phyloP scores from a whole-genome alignment of 2,113 vertebrate genomes.

The Nycticorax nycticorax region DNA sequence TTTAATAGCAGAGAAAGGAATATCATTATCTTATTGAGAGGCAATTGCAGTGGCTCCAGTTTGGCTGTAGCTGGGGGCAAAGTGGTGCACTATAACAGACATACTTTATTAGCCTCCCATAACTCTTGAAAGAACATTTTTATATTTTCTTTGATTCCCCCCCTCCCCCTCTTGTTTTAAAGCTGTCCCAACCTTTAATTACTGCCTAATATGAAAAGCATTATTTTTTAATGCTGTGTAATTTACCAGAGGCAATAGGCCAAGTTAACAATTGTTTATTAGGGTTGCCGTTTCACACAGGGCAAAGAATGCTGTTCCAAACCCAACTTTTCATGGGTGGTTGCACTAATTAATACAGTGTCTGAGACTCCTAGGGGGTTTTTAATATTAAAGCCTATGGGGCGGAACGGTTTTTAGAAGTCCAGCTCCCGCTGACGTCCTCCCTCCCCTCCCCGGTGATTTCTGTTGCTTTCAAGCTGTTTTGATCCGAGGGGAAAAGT shows the following conservation, averaged over 20 bases:
- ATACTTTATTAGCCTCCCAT: slow-evolving; percentile 88
- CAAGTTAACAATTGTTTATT: slow-evolving; percentile 86
- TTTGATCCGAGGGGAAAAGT: slow-evolving; percentile 72
- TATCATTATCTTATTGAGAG: slow-evolving; percentile 91
- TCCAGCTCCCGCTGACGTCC: slow-evolving; percentile 74
- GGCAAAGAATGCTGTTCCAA: slow-evolving; percentile 80
- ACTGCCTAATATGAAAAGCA: slow-evolving; percentile 91
- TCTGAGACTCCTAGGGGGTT: slow-evolving; percentile 77
- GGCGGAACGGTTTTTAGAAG: slow-evolving; percentile 82
- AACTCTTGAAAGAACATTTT: slow-evolving; percentile 87
- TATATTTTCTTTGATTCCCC: slow-evolving; percentile 86
- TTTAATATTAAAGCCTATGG: slow-evolving; percentile 81
- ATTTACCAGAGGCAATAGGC: slow-evolving; percentile 86
- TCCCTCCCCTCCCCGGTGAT: slow-evolving; percentile 62
- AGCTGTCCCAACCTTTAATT: slow-evolving; percentile 88
- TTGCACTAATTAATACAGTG: slow-evolving; percentile 88
- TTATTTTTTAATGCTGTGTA: slow-evolving; percentile 90
- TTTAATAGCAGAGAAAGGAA: slow-evolving; percentile 90
- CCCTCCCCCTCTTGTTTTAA: slow-evolving; percentile 84
- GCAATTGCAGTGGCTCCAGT: slow-evolving; percentile 88
- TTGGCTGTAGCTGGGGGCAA: slow-evolving; percentile 87
- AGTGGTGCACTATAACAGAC: slow-evolving; percentile 82
- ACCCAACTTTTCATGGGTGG: slow-evolving; percentile 86
- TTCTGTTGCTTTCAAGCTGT: slow-evolving; percentile 75
- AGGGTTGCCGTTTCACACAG: slow-evolving; percentile 82